These are phyloP conservation scores for Hermodice carunculata DNA, from an alignment of 2,888 invertebrate species.

Conservation along the genomic window DNA sequence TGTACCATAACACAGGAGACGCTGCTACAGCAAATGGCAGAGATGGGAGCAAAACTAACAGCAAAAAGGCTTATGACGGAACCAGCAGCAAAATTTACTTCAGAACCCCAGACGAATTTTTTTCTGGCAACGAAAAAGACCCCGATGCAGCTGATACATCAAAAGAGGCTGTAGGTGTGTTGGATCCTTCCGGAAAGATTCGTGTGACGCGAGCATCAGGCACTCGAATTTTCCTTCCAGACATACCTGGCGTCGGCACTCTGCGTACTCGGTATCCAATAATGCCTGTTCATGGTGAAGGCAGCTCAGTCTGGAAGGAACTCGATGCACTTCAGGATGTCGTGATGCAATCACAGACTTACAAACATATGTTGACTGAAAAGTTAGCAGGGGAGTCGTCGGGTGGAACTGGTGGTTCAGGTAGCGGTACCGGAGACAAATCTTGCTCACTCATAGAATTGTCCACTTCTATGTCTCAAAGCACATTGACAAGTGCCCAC, in stretches of 20 bases:
- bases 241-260: conserved; percentile 1
- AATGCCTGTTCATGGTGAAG: background rate
- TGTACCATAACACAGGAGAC: background rate
- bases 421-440: too few relatives aligned
- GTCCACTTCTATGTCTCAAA: too few relatives aligned
- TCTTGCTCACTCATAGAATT: too few relatives aligned
- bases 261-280: conserved; percentile 3
- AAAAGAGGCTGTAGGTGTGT: background rate
- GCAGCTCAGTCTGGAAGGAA: background rate
- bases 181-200: background rate
- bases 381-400: too few relatives aligned
- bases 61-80: background rate
- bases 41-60: background rate
- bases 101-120: conserved; percentile 5
- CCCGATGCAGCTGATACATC: background rate
- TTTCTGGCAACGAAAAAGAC: background rate
- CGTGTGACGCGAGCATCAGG: background rate
- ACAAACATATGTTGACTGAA: background rate
- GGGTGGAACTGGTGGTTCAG: too few relatives aligned
- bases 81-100: background rate
- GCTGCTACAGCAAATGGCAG: background rate
- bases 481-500: too few relatives aligned
- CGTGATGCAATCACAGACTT: background rate
- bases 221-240: conserved; percentile 8
- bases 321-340: background rate